A percentile compares a stretch with the other conserved stretches of the same genome.
phyloP scores from a whole-genome alignment of 2,113 vertebrate genomes.

The Psilopsiagon aurifrons region DNA sequence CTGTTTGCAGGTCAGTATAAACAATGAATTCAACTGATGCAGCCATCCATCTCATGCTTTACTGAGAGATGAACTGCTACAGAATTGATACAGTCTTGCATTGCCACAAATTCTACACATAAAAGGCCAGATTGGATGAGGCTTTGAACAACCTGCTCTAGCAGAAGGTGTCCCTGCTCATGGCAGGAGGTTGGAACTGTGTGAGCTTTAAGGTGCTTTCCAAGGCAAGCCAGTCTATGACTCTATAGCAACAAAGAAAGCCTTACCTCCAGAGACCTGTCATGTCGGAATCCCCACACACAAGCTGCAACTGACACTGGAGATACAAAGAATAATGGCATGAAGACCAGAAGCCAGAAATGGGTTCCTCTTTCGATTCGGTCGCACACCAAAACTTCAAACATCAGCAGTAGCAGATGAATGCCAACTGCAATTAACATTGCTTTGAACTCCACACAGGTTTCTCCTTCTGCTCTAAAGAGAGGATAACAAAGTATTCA shows the following conservation, averaged over 20 bases:
- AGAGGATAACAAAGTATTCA: slow-evolving; percentile 2
- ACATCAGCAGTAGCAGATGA: slow-evolving; percentile 93
- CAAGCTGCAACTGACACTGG: slow-evolving; percentile 96
- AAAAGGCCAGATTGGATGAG: not conserved
- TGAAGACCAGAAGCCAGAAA: slow-evolving; percentile 98
- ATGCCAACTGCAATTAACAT: slow-evolving; percentile 98
- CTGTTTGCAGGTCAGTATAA: not conserved
- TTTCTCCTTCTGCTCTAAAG: slow-evolving; percentile 94
- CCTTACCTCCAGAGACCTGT: slow-evolving; percentile 93
- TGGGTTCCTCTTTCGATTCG: slow-evolving; percentile 88
- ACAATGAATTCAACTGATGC: not conserved
- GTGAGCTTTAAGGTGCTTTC: not conserved
- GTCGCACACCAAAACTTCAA: slow-evolving; percentile 96
- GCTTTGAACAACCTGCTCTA: not conserved
- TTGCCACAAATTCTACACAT: accelerated
- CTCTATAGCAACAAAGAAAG: not conserved
- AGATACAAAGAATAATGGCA: slow-evolving; percentile 97
- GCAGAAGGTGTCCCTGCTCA: not conserved
- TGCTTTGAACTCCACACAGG: slow-evolving; percentile 98
- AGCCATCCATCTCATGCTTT: not conserved
- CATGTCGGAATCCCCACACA: slow-evolving; percentile 97
- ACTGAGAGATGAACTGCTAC: not conserved
- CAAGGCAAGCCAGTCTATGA: not conserved
- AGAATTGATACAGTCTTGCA: accelerated
- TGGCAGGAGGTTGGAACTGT: not conserved